A percentile compares a stretch with the other conserved stretches of the same genome.
Conservation (phyloP, 2,888 invertebrate genomes). For the Drosophila tanythrix region DNA sequence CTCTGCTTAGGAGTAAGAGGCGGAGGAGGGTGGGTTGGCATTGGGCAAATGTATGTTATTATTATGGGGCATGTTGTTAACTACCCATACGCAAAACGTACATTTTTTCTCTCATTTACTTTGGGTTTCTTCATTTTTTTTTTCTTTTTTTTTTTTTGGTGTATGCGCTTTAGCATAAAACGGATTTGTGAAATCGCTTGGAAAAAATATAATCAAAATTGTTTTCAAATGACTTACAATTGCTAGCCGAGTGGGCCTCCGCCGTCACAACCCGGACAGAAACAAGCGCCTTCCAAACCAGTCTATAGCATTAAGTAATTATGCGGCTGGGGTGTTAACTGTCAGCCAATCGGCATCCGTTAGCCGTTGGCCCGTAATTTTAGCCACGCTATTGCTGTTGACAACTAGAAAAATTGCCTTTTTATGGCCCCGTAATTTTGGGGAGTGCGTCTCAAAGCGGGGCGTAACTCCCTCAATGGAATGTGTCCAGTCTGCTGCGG, state of each 20-base stretch:
- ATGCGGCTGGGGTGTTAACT: constrained; percentile 76
- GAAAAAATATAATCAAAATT: constrained; percentile 83
- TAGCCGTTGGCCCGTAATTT: constrained; percentile 66
- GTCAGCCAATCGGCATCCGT: constrained; percentile 73
- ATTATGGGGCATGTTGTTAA: constrained; percentile 81
- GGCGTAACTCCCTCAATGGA: constrained; percentile 42
- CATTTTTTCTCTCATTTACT: constrained; percentile 37
- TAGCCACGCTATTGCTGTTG: constrained; percentile 78
- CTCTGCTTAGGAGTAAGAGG: neutral
- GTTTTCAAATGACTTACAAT: constrained; percentile 81
- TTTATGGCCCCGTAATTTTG: constrained; percentile 59
- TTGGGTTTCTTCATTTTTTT: constrained; percentile 1
- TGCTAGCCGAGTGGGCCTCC: constrained; percentile 40
- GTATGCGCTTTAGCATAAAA: constrained; percentile 64
- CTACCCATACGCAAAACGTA: constrained; percentile 76
- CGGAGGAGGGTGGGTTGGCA: neutral
- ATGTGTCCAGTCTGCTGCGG: constrained; percentile 44
- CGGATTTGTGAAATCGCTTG: constrained; percentile 82
- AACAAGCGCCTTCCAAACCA: neutral
- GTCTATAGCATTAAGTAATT: constrained; percentile 54
- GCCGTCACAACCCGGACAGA: no score
- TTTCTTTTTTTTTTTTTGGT: constrained; percentile 1
- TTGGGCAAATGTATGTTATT: constrained; percentile 75
- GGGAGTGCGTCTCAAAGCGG: neutral
- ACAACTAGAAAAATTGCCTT: constrained; percentile 80